A percentile compares a stretch with the other conserved stretches of the same genome.
These are phyloP conservation scores for Pleuronectes platessa DNA, from an alignment of 2,113 vertebrate species.

Conservation along the genomic window DNA sequence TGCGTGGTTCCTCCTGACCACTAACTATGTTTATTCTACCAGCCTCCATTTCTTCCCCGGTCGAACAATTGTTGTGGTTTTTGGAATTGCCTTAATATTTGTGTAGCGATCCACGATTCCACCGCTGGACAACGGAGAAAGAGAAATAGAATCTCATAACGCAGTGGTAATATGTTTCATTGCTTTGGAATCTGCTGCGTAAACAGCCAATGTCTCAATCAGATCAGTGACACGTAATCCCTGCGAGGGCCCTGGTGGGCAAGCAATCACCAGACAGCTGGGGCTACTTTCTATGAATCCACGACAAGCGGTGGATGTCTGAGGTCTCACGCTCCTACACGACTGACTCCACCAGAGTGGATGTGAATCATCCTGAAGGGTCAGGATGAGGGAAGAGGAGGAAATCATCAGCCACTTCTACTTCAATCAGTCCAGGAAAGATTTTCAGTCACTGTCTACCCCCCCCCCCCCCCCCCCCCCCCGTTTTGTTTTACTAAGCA, in stretches of 20 bases:
- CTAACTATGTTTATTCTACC: constrained; percentile 54
- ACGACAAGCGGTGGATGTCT: constrained; percentile 12
- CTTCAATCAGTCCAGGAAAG: too few species aligned
- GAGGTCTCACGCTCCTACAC: constrained; percentile 7
- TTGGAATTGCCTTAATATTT: constrained; percentile 31
- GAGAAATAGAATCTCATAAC: constrained; percentile 50
- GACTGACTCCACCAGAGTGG: background rate
- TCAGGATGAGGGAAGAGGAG: background rate
- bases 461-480: too few species aligned
- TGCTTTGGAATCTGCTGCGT: constrained; percentile 39
- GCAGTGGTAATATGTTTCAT: constrained; percentile 33
- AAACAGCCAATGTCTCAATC: constrained; percentile 51
- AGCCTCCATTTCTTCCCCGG: constrained; percentile 25
- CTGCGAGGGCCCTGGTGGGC: constrained; percentile 31
- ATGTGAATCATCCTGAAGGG: constrained; percentile 5
- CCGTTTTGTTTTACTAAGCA: background rate
- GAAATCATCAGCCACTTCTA: background rate
- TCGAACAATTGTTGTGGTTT: constrained; percentile 50
- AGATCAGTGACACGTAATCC: constrained; percentile 41
- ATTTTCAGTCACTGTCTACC: background rate
- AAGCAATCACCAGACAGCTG: constrained; percentile 15
- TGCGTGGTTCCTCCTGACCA: constrained; percentile 52
- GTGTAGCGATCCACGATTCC: constrained; percentile 22
- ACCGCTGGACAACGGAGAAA: constrained; percentile 34
- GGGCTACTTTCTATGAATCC: constrained; percentile 26